Evolutionary conservation across 2,888 invertebrate genomes (phyloP), one percentile per base, ranked within the genome.

Genomic region (Tetragnatha montana): DNA sequence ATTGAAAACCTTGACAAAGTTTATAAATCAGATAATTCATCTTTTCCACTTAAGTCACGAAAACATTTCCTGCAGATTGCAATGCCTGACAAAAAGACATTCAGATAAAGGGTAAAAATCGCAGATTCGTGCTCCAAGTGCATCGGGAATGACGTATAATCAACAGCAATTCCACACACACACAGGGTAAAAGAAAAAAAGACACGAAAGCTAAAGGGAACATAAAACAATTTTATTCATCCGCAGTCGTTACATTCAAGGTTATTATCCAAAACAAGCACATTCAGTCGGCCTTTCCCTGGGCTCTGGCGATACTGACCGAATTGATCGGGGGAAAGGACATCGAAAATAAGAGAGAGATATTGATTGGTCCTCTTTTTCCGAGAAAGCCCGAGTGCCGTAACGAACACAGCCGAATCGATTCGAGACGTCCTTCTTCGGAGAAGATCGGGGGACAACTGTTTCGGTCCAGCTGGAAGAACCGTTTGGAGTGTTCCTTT

Each of bases 201-300:
- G n/a, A 78, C n/a, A 19, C n/a, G 60, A 19, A 68, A 21, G 60
- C 49, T 51, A 82, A n/a, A n/a, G 12, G 76, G 87, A 87, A 87
- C 87, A 87, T 82, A 87, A 87, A 82, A 87, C 87, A 82, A 82
- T 87, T 87, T 87, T 87, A 87, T 87, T 87, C 87, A 70, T 81
- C 81, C 74, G 69, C 76, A 76, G 75, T 87, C 81, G 75, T 74
- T 87, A 87, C 87, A 87, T 75, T 51, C 87, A 60, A 60, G 75
- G 35, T 82, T 86, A 82, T 82, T 81, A 87, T 87, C 81, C 87
- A 82, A 86, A 78, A 81, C 78, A 78, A 81, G 81, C 87, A 76
- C 87, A 81, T 70, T 87, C 81, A 81, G 68, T 74, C 75, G 70
- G 87, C 76, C 82, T 82, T 81, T 70, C 75, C 68, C 73, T 71